Base-by-base conservation (phyloP, 2,888 invertebrate genomes). In the Leptinotarsa haldemani region DNA sequence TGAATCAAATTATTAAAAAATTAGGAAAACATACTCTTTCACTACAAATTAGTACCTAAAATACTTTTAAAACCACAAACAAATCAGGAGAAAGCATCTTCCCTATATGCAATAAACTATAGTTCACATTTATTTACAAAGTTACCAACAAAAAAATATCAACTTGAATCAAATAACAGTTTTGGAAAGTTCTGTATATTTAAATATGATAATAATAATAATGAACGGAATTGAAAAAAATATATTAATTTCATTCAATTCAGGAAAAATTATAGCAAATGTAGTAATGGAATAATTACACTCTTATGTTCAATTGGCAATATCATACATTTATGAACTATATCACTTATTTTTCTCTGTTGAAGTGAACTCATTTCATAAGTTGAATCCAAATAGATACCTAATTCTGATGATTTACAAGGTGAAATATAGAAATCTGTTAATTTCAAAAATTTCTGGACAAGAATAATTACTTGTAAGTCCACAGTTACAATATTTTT, bases 381-480 rank as follows among this genome's bases (percentile, higher is more conserved):
- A 30, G n/a, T 61, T 25, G 61, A 47, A 46, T 5, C 63, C 46
- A 15, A 48, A 58, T 69, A 69, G 40, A 69, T 69, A 4, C 47
- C 69, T 40, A 69, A 56, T 58, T 69, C 69, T 69, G 61, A 69
- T 15, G 69, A 69, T 40, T 69, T 58, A 69, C 61, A 58, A 46
- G 61, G 69, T 18, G 22, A 69, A 46, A 20, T 58, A 40, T 40
- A 69, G 46, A 69, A 58, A 7, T 69, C 69, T 47, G 58, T 40
- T 46, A 2, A 20, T 20, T 58, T 69, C 40, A 69, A 69, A 40
- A 47, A 69, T n/a, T 69, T 69, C 61, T 69, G 16, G 46, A 47
- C 61, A 40, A 69, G 18, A 58, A 69, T n/a, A 16, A 58, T 47
- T 9, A 69, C 47, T 46, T 69, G n/a, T 58, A 18, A 46, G 47